Conservation (phyloP, 2,888 invertebrate species). For the Listrodromus nycthemerus region DNA sequence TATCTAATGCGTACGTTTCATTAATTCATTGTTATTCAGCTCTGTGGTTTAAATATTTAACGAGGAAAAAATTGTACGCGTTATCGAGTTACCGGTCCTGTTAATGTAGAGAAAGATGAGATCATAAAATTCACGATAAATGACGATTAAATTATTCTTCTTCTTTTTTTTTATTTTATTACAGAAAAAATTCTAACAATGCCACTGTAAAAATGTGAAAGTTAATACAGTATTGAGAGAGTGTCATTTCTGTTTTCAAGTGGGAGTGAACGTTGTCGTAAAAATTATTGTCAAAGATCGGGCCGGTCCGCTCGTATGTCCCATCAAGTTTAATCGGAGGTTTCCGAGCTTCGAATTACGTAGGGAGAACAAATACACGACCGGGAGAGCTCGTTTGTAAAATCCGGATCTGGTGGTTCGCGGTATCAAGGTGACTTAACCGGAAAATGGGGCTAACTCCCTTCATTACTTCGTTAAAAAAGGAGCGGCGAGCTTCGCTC, state of each 20-base stretch:
- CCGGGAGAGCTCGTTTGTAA: slow-evolving; percentile 32
- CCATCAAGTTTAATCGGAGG: slow-evolving; percentile 6
- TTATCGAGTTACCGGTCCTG: slow-evolving; percentile 11
- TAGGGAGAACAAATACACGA: slow-evolving; percentile 58
- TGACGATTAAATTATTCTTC: background rate
- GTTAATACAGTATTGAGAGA: background rate
- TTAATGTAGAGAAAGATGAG: background rate
- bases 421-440: slow-evolving; percentile 37
- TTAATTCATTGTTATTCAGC: background rate
- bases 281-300: slow-evolving; percentile 65
- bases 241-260: background rate
- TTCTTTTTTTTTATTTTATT: background rate
- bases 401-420: slow-evolving; percentile 33
- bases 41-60: slow-evolving; percentile 3
- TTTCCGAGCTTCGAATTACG: slow-evolving; percentile 60
- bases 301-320: slow-evolving; percentile 9
- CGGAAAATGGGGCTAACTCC: slow-evolving; percentile 39
- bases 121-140: slow-evolving; percentile 31
- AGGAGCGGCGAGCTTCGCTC: slow-evolving; percentile 21
- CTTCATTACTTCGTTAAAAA: slow-evolving; percentile 53
- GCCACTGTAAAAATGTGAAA: background rate
- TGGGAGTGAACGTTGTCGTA: slow-evolving; percentile 65
- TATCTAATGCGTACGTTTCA: background rate
- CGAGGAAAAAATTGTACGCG: background rate
- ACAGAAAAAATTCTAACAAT: background rate